These are phyloP conservation scores for Heteromyza rotundicornis DNA, from an alignment of 2,888 invertebrate species.

Conservation along the genomic window DNA sequence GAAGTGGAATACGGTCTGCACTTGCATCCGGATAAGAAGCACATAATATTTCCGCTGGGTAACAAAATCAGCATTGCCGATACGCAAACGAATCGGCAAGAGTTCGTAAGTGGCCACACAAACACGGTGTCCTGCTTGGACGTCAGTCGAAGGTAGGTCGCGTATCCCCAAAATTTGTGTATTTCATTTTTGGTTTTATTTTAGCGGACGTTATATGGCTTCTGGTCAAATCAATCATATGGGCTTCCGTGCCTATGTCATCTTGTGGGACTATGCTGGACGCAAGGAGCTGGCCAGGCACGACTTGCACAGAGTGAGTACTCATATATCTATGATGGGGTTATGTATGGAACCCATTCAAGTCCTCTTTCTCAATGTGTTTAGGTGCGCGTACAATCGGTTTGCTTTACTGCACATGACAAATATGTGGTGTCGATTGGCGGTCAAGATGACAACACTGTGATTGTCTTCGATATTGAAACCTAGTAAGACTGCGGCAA, in stretches of 20 bases:
- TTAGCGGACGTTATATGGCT: constrained; percentile 78
- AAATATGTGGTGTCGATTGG: constrained; percentile 84
- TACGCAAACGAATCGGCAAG: constrained; percentile 72
- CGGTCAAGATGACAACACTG: constrained; percentile 87
- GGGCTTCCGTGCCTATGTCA: constrained; percentile 86
- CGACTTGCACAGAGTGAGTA: constrained; percentile 81
- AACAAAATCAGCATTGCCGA: constrained; percentile 78
- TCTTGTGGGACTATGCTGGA: constrained; percentile 83
- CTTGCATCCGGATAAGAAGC: constrained; percentile 74
- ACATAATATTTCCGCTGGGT: constrained; percentile 79
- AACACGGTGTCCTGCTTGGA: constrained; percentile 80
- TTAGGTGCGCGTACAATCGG: constrained; percentile 80
- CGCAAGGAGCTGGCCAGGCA: constrained; percentile 71
- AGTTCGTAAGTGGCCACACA: constrained; percentile 79
- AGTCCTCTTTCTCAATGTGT: not conserved
- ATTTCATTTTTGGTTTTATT: not conserved
- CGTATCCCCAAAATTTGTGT: not conserved
- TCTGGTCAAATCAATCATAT: constrained; percentile 91
- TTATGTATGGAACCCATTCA: not conserved
- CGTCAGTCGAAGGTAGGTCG: constrained; percentile 67
- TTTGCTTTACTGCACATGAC: constrained; percentile 83
- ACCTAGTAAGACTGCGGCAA: constrained; percentile 60
- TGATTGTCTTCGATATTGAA: constrained; percentile 83
- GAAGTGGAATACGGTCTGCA: constrained; percentile 68
- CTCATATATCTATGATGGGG: not conserved